These are phyloP conservation scores for Catharus fuscescens DNA, from an alignment of 2,113 vertebrate genomes.

Conservation along the genomic window DNA sequence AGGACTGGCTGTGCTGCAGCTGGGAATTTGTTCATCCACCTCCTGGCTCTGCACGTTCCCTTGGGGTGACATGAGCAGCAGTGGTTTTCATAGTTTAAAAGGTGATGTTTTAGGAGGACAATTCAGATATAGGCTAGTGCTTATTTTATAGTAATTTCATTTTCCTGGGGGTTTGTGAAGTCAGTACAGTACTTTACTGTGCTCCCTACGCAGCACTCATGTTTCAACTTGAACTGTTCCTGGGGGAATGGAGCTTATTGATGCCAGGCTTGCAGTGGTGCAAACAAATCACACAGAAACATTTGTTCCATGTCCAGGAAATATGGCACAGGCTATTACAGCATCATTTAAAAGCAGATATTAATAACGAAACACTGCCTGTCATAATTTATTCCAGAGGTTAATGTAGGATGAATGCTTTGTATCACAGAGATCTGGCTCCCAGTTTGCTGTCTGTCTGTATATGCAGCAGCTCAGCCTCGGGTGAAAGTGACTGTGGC, in stretches of 20 bases:
- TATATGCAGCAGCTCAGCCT: not conserved
- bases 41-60: not conserved
- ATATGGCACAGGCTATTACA: not conserved
- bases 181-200: not conserved
- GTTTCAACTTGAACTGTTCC: not conserved
- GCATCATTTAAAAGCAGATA: not conserved
- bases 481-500: not conserved
- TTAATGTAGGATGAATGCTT: not conserved
- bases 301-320: not conserved
- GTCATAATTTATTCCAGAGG: not conserved
- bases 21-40: not conserved
- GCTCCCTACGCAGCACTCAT: not conserved
- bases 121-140: not conserved
- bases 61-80: not conserved
- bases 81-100: not conserved
- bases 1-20: not conserved
- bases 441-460: not conserved
- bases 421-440: not conserved
- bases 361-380: not conserved
- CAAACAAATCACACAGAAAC: not conserved
- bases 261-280: not conserved
- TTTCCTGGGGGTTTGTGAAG: not conserved
- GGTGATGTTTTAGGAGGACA: not conserved
- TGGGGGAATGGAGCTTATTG: not conserved
- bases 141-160: slow-evolving; percentile 6